A percentile compares a stretch with the other conserved stretches of the same genome.
Evolutionary conservation across 1,140 invertebrate genomes (phyloP).

Genomic region (Aporrectodea caliginosa): DNA sequence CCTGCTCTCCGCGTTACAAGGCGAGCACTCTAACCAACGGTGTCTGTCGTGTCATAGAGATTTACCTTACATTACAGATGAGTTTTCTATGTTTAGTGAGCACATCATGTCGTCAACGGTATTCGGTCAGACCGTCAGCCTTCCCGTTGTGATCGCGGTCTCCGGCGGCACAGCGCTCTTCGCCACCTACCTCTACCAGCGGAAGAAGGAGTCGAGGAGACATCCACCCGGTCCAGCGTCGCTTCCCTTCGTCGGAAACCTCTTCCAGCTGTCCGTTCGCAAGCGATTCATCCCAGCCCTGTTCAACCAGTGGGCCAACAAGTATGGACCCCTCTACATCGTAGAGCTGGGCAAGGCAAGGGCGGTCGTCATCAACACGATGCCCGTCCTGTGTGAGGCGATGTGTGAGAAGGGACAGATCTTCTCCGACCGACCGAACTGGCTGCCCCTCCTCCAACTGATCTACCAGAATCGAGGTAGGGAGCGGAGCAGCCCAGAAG

Average conservation of each 20-base stretch:
- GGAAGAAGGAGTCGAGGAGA: not conserved
- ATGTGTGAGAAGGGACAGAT: not conserved
- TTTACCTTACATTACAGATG: too few relatives aligned
- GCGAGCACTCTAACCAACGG: too few relatives aligned
- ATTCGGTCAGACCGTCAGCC: not conserved
- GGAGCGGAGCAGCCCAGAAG: too few relatives aligned
- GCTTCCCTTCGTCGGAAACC: not conserved
- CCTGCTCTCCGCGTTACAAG: too few relatives aligned
- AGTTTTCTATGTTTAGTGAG: too few relatives aligned
- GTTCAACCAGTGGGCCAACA: not conserved
- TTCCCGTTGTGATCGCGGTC: not conserved
- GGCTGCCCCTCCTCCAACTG: not conserved
- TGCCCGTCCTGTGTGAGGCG: not conserved
- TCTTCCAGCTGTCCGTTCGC: not conserved
- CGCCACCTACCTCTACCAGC: not conserved
- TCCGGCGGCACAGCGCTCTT: not conserved
- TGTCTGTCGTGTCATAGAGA: too few relatives aligned
- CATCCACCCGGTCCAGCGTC: not conserved
- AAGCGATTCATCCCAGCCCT: not conserved
- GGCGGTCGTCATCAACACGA: not conserved
- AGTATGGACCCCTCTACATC: not conserved
- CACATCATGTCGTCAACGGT: too few relatives aligned
- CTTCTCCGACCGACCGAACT: not conserved
- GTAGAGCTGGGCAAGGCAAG: not conserved
- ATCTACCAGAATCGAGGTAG: not conserved